Base-by-base conservation (phyloP, 2,888 invertebrate species). In the Platycheirus rosarum region DNA sequence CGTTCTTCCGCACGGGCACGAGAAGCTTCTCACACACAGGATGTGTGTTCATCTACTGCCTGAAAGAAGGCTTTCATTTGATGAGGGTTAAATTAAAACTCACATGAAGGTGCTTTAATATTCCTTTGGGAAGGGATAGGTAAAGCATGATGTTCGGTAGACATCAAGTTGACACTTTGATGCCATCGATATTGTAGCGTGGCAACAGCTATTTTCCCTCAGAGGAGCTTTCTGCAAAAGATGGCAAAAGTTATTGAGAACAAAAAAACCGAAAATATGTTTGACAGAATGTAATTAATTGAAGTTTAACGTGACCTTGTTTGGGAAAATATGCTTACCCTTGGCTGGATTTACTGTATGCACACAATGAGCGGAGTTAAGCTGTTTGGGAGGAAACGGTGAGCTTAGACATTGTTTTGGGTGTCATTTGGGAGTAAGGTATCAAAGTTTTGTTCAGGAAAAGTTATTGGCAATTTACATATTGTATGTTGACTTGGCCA, bases 181-280 rank as follows among this genome's bases (percentile, higher is more conserved):
- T 76, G 66, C 48, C 60, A 46, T 76, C 66, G 66, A 71, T 76
- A 66, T 66, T 49, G 48, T 76, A 70, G 60, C 80, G 65, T 80
- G 76, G 66, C 76, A 76, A 66, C 46, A 62, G 35, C 8, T 14
- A n/a, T 18, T n/a, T 14, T 16, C 44, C 40, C 8, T 42, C 35
- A 51, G 44, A 7, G 14, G 37, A 37, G 9, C 13, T 46, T n/a
- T n/a, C 9, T 35, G 11, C 4, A 8, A 14, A 18, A 32, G 18
- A 20, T 44, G 29, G n/a, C 14, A 40, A n/a, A 29, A 65, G 23
- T 26, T 40, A 26, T 20, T n/a, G 44, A 35, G 49, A 2, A 29
- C 1, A 18, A 16, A 16, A 35, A 14, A 8, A 55, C 26, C 46
- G 13, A 0, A 0, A 37, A n/a, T n/a, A 60, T 5, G 6, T 40